Evolutionary conservation across 2,113 vertebrate species (phyloP), one percentile per base, ranked within the genome.

Genomic region (Phylloscopus trochiloides): DNA sequence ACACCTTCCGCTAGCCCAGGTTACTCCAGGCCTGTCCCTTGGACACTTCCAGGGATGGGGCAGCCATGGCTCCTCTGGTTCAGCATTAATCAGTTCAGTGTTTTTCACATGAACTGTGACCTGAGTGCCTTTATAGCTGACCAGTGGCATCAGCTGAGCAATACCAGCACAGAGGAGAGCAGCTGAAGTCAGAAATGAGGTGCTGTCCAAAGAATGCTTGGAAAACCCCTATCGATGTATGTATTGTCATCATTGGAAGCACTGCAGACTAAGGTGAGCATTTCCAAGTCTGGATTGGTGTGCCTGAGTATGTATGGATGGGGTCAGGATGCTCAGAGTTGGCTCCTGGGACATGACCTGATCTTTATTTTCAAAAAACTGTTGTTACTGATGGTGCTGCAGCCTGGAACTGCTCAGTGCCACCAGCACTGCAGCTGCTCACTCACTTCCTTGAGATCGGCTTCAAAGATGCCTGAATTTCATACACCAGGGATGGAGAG

Each of bases 231-330:
- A 9, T 15, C 9, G 7, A 0, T 24, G 16, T 14, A 3, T 36
- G 21, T 50, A 42, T 31, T 11, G 67, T 52, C 19, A 3, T 32
- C 73, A 15, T 1, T 75, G 65, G 68, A 76, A 67, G 47, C 58
- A 3, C 7, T 55, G 31, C 43, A 28, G 74, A 38, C 54, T 32
- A 14, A n/a, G 58, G 45, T 29, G 4, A 3, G 2, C 10, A 0
- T 76, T 89, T 65, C 67, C 79, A 31, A 43, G 26, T 51, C 76
- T 2, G 1, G 7, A 7, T 4, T 21, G 48, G 9, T 17, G 12
- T 57, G 28, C 63, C 61, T 40, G 59, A 48, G 24, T 47, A 12
- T 3, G 1, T 34, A 14, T 0, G 0, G 26, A 4, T 20, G 2
- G 7, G 20, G 22, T 54, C 68, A 48, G 58, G 25, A n/a, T 78